A percentile compares a stretch with the other conserved stretches of the same genome.
These are phyloP conservation scores for Drosophila asahinai DNA, from an alignment of 1,140 invertebrate genomes.

Conservation along the genomic window DNA sequence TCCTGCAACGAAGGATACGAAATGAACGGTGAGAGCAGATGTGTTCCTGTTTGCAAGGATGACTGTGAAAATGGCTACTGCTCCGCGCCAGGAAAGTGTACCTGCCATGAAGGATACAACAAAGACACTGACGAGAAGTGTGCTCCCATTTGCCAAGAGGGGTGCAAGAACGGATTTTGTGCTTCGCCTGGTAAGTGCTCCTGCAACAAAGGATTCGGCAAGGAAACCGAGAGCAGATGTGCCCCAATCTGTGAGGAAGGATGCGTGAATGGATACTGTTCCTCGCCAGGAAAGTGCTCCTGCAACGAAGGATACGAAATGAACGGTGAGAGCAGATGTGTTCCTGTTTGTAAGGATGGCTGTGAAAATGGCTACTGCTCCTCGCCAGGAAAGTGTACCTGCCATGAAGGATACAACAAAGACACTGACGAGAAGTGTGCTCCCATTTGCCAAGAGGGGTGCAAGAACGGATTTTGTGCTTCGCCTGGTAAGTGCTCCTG, in stretches of 20 bases:
- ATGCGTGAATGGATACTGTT: constrained; percentile 27
- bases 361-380: constrained; percentile 46
- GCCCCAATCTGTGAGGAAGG: neutral
- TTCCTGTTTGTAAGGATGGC: constrained; percentile 24
- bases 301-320: constrained; percentile 18
- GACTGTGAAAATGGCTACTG: constrained; percentile 28
- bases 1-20: constrained; percentile 22
- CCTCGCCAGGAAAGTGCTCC: constrained; percentile 10
- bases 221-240: constrained; percentile 3
- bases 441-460: too few relatives aligned
- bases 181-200: neutral
- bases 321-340: too few relatives aligned
- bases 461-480: constrained; percentile 27
- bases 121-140: constrained; percentile 7
- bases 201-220: constrained; percentile 6
- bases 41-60: constrained; percentile 7
- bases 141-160: neutral
- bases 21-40: constrained; percentile 1
- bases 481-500: constrained; percentile 20
- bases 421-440: constrained; percentile 17
- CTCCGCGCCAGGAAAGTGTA: constrained; percentile 15
- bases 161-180: constrained; percentile 31
- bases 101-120: constrained; percentile 6
- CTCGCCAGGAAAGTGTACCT: constrained; percentile 25
- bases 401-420: constrained; percentile 9